Conservation (phyloP, 2,113 vertebrate species). For the Anoura caudifer region DNA sequence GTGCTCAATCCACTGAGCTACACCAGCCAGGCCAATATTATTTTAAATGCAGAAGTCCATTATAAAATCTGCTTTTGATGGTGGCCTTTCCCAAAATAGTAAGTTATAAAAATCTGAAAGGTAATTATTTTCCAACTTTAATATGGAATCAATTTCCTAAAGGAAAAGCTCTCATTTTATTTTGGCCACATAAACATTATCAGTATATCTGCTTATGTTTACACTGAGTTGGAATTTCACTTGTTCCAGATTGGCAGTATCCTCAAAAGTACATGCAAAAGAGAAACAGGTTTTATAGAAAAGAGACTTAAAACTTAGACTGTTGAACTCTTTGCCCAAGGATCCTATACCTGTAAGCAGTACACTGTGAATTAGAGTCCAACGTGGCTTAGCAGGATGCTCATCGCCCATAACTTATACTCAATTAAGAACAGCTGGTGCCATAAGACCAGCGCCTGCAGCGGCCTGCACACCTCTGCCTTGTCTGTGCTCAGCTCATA, state of each 20-base stretch:
- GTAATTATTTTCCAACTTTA: not conserved
- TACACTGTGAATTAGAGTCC: not conserved
- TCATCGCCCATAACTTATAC: not conserved
- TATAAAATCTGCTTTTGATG: not conserved
- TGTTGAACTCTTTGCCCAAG: not conserved
- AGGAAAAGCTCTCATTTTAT: not conserved
- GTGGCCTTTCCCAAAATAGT: not conserved
- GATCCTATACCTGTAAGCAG: not conserved
- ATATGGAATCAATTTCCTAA: not conserved
- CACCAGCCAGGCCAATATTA: not conserved
- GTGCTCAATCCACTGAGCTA: no score
- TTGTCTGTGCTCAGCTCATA: not conserved
- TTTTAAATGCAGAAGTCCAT: not conserved
- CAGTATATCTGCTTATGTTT: not conserved
- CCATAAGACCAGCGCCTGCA: not conserved
- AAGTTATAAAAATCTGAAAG: not conserved
- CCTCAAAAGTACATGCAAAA: not conserved
- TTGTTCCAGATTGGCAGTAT: not conserved
- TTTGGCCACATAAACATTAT: not conserved
- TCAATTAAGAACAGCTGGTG: not conserved
- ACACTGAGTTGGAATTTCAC: not conserved
- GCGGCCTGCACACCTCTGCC: not conserved
- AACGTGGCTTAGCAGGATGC: fast-evolving
- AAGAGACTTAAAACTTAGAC: not conserved
- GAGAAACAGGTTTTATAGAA: not conserved